These are phyloP conservation scores for Heteronetta atricapilla DNA, from an alignment of 2,113 vertebrate species.

Conservation along the genomic window DNA sequence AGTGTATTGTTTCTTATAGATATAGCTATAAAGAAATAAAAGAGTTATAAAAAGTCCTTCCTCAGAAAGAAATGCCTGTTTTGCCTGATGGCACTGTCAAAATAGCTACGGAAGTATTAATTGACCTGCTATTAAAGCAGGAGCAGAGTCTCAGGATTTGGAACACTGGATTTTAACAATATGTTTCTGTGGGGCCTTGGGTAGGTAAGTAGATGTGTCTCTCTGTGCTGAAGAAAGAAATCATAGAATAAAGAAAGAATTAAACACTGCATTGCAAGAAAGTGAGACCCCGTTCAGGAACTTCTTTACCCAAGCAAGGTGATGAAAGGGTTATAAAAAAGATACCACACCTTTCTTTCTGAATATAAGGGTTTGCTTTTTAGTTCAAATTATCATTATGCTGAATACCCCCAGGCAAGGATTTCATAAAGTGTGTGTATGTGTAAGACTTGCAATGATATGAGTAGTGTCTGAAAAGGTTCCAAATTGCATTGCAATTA, in stretches of 20 bases:
- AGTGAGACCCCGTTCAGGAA: background rate
- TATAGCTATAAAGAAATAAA: background rate
- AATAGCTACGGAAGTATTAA: background rate
- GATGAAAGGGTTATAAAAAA: background rate
- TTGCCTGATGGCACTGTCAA: background rate
- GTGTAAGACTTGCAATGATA: background rate
- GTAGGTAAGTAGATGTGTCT: background rate
- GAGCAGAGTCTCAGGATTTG: background rate
- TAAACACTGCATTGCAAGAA: background rate
- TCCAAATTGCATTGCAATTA: slow-evolving; percentile 47
- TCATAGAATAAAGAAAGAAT: background rate
- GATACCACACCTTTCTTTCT: background rate
- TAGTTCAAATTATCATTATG: background rate
- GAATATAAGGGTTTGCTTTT: background rate
- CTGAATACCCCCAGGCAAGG: background rate
- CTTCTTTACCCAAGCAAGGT: background rate
- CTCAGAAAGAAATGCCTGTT: background rate
- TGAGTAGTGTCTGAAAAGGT: background rate
- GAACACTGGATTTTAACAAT: background rate
- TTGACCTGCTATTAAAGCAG: background rate
- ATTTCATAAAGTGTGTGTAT: slow-evolving; percentile 1
- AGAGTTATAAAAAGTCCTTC: background rate
- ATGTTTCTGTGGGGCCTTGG: background rate
- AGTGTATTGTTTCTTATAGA: background rate
- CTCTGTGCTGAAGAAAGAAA: background rate